These are phyloP conservation scores for Typhlichthys subterraneus DNA, from an alignment of 2,797 vertebrate genomes.

Conservation along the genomic window DNA sequence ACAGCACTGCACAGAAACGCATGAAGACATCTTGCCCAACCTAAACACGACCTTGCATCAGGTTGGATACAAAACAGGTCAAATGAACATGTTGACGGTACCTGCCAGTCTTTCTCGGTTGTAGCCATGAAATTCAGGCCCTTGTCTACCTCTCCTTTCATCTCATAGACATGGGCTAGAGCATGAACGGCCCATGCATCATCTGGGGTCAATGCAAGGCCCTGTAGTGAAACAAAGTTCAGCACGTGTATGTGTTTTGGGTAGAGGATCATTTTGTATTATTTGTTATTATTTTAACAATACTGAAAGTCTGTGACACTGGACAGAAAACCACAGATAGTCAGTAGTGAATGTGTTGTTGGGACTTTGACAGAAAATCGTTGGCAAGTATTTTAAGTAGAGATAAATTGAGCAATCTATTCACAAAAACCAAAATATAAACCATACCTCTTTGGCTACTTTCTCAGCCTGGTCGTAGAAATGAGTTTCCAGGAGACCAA, in stretches of 20 bases:
- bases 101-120: conserved; percentile 89
- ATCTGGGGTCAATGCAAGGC: conserved; percentile 77
- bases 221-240: conserved; percentile 67
- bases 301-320: too few species aligned
- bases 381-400: too few species aligned
- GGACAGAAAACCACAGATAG: too few species aligned
- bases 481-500: conserved; percentile 90
- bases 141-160: conserved; percentile 86
- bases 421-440: conserved; percentile 3
- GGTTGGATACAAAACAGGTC: not conserved
- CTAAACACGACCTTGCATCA: too few species aligned
- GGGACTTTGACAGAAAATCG: too few species aligned
- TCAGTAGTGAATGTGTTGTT: too few species aligned
- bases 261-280: not conserved
- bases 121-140: conserved; percentile 87
- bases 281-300: not conserved
- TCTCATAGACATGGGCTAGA: conserved; percentile 89
- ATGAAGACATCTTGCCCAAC: too few species aligned
- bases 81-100: conserved; percentile 34
- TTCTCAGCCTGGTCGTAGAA: conserved; percentile 88
- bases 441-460: conserved; percentile 87
- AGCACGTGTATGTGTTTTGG: too few species aligned
- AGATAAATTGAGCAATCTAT: not conserved
- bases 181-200: conserved; percentile 91
- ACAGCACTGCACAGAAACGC: too few species aligned